Evolutionary conservation across 2,113 vertebrate species (phyloP), one percentile per base, ranked within the genome.

Genomic region (Thamnaconus septentrionalis): DNA sequence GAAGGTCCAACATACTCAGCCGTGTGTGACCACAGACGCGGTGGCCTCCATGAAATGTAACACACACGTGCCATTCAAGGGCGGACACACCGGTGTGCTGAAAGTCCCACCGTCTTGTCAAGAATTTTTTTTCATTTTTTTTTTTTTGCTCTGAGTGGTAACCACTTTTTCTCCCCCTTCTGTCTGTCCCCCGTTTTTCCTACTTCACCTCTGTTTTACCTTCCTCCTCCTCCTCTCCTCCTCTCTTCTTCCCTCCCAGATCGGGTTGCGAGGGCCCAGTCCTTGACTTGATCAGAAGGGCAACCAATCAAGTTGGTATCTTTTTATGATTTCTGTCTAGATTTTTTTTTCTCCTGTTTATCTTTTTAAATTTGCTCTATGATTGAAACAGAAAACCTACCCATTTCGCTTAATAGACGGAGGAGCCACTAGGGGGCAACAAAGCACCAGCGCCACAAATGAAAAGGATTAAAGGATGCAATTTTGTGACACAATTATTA

Each of bases 281-380:
- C 85, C 84, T 85, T 90, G 90, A 88, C 89, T 82, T 92, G 89
- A 91, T 90, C 82, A 82, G 82, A 90, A 59, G 79, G 78, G 76
- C 75, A 82, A 86, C 77, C 80, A 83, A 69, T 88, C 86, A 88
- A 89, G 86, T 87, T 83, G 78, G 84, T 83, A 82, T 86, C 70
- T 76, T 63, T 60, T 59, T 58, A 69, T 61, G 61, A 69, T 75
- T 70, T 10, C 56, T 73, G 79, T 66, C 43, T 58, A 7, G 18
- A 31, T 44, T 12, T 47, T 67, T 68, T 68, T 61, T 61, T 54
- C 50, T 66, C 40, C 53, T 64, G 31, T 48, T 57, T 64, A 46
- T 48, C 40, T 9, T 48, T 9, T 9, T 3, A 48, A 48, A 9
- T 48, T 10, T 7, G 8, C 3, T 8, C 1, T 10, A 48, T 4